Base-by-base conservation (phyloP, 2,797 vertebrate genomes). In the Poeciliopsis gracilis region DNA sequence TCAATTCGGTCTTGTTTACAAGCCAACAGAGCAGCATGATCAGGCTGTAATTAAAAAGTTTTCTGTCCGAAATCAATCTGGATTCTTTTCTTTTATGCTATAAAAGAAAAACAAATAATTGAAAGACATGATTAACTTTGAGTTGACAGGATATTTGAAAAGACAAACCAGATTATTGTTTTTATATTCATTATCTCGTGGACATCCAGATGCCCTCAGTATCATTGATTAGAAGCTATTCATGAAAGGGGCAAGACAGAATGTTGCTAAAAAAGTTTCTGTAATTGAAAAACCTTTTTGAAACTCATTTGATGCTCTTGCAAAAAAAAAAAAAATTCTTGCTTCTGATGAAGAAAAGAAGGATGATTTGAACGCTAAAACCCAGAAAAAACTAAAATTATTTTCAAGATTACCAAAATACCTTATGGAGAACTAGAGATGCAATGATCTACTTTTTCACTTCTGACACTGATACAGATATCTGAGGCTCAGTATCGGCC, bases 11-110 rank as follows among this genome's bases (percentile, higher is more conserved):
- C 36, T 15, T 43, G 78, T 85, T 89, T 87, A 82, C 80, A 57
- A 74, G 77, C 55, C 67, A 38, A 5, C 79, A 61, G 78, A 84
- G 81, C 73, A 53, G 55, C 73, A 45, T 23, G 76, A 82, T 80
- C 87, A 75, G 87, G 78, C 59, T 75, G 57, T 88, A 84, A 91
- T 90, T 82, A 88, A 81, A 85, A 85, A 74, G 71, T 80, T 86
- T 77, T 78, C 78, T 53, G 71, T 75, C 61, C 16, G 59, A 8
- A 74, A 72, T 69, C 28, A 73, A 76, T 69, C 38, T 75, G 36
- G 47, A 8, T 72, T 46, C 63, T 69, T 76, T 38, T 13, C 53
- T 59, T 46, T 63, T 47, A 23, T 73, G 57, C 28, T 73, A 47
- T 33, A 75, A 33, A 12, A 33, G n/a, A 28, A 66, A 75, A 15